These are phyloP conservation scores for Lasius platythorax DNA, from an alignment of 2,888 invertebrate species.

Conservation along the genomic window DNA sequence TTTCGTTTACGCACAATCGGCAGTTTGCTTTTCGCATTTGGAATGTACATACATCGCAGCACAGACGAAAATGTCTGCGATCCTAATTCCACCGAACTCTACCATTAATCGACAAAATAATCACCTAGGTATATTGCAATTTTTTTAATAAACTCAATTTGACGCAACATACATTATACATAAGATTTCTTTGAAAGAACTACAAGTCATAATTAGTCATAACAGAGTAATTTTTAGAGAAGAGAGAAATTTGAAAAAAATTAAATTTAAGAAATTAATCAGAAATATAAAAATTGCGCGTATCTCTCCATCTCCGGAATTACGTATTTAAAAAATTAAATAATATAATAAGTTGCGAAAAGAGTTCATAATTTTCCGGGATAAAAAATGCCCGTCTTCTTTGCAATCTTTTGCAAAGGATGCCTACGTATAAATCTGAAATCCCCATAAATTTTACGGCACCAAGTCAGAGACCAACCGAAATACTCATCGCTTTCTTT, in stretches of 20 bases:
- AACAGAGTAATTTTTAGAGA: background rate
- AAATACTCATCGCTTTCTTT: conserved; percentile 17
- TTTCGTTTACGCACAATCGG: conserved; percentile 39
- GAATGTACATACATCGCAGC: conserved; percentile 29
- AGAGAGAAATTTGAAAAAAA: background rate
- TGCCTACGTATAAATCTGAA: conserved; percentile 13
- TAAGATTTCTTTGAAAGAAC: background rate
- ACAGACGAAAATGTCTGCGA: background rate
- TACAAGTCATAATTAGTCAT: background rate
- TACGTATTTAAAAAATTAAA: background rate
- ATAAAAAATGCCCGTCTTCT: background rate
- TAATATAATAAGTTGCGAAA: background rate
- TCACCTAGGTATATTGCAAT: background rate
- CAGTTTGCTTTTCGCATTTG: conserved; percentile 36
- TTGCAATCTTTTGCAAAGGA: background rate
- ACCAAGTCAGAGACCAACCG: background rate
- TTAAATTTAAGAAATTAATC: background rate
- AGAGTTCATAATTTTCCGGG: background rate
- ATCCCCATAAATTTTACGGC: conserved; percentile 14
- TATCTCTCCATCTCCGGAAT: background rate
- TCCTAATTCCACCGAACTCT: background rate
- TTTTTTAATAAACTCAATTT: background rate
- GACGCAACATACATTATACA: background rate
- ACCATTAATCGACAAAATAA: background rate
- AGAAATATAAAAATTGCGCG: background rate